Evolutionary conservation across 2,797 vertebrate species (phyloP).

Genomic region (Enteromius thamalakanensis): DNA sequence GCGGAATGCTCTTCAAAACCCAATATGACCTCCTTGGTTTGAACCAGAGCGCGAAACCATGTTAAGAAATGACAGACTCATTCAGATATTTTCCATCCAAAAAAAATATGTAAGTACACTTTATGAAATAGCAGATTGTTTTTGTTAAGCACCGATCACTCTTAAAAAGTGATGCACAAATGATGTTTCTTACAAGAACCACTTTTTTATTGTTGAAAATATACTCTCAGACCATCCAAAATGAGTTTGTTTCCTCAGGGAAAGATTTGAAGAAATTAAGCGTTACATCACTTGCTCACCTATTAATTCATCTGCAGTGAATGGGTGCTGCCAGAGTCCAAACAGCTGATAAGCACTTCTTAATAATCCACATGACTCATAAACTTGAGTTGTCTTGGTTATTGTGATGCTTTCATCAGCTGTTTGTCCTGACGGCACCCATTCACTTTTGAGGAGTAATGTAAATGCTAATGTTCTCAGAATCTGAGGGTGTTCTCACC

Average conservation of each 20-base stretch:
- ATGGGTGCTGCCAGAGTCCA: background rate
- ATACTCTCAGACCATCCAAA: background rate
- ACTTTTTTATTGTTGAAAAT: background rate
- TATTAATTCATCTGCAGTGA: background rate
- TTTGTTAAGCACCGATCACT: background rate
- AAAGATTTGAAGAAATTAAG: background rate
- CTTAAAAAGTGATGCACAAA: too few species aligned
- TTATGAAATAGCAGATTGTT: background rate
- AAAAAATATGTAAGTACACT: conserved; percentile 10
- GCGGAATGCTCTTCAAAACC: background rate
- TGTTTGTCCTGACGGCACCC: background rate
- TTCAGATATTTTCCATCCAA: background rate
- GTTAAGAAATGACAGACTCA: background rate
- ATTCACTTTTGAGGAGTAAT: background rate
- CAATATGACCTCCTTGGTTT: background rate
- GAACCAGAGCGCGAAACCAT: background rate
- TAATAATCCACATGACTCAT: background rate
- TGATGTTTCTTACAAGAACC: background rate
- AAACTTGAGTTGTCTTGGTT: background rate
- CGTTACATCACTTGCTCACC: background rate
- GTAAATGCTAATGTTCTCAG: background rate
- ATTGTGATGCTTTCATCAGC: background rate
- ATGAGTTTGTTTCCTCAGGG: background rate
- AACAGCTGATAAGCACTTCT: background rate
- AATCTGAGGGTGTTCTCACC: background rate